Evolutionary conservation across 2,888 invertebrate genomes (phyloP).

Genomic region (Papilio protenor): DNA sequence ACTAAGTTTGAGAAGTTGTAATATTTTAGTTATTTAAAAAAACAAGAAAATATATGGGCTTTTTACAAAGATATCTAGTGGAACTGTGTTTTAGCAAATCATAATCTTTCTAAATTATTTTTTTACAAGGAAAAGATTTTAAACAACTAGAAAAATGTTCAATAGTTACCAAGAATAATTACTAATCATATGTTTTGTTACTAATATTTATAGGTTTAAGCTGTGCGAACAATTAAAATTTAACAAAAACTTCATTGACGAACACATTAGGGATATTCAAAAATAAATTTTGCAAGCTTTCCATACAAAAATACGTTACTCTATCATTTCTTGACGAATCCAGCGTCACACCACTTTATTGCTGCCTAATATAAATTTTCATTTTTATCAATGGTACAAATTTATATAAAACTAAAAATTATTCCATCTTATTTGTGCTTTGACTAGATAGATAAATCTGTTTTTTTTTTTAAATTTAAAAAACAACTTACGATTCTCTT

Average conservation of each 20-base stretch:
- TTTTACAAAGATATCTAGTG: background rate
- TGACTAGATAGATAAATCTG: background rate
- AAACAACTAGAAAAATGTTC: too few species aligned
- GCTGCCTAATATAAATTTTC: conserved; percentile 53
- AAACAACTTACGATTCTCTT: background rate
- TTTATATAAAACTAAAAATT: conserved; percentile 47
- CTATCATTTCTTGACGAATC: conserved; percentile 50
- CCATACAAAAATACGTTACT: conserved; percentile 62
- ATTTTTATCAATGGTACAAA: conserved; percentile 43
- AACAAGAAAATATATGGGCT: background rate
- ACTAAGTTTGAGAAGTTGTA: conserved; percentile 24
- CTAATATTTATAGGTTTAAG: background rate
- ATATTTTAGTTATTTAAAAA: background rate
- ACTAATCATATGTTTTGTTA: background rate
- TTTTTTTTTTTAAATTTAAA: background rate
- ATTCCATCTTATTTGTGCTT: conserved; percentile 15
- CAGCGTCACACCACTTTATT: conserved; percentile 55
- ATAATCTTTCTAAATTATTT: background rate
- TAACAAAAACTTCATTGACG: conserved; percentile 40
- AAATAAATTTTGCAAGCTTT: conserved; percentile 55
- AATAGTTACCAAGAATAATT: too few species aligned
- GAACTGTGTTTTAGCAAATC: background rate
- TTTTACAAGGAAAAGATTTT: too few species aligned
- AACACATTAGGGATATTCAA: conserved; percentile 51
- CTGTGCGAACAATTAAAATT: conserved; percentile 42